Conservation (phyloP, 23 tunicate species). For the Botrylloides violaceus region DNA sequence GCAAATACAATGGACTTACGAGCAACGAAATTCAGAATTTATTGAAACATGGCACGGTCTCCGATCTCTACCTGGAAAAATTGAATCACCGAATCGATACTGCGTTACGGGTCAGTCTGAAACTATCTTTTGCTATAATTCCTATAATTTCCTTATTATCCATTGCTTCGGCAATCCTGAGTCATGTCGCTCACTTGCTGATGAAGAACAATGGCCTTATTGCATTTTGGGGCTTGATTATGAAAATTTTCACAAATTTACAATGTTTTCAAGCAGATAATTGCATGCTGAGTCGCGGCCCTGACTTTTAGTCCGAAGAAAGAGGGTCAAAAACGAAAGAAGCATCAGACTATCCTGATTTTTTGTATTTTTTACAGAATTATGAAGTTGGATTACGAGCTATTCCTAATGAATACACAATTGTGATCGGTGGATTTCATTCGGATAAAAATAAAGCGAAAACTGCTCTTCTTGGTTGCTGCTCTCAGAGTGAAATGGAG, state of each 20-base stretch:
- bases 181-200: neutral
- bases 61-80: constrained; percentile 41
- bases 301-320: too few species aligned
- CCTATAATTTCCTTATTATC: neutral
- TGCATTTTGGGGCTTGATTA: neutral
- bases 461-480: constrained; percentile 23
- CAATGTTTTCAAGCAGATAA: too few species aligned
- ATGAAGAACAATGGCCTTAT: neutral
- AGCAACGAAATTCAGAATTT: constrained; percentile 46
- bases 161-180: neutral
- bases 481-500: constrained; percentile 44
- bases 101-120: constrained; percentile 29
- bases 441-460: constrained; percentile 28
- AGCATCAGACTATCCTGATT: neutral
- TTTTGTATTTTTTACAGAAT: constrained; percentile 14
- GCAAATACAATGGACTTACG: constrained; percentile 37
- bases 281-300: too few species aligned
- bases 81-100: constrained; percentile 39
- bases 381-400: constrained; percentile 38
- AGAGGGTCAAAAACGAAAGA: too few species aligned
- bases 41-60: constrained; percentile 23
- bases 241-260: neutral
- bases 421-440: constrained; percentile 34
- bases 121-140: neutral
- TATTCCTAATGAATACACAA: constrained; percentile 19